Conservation (phyloP, 1,140 invertebrate species). For the Pentalonia nigronervosa region DNA sequence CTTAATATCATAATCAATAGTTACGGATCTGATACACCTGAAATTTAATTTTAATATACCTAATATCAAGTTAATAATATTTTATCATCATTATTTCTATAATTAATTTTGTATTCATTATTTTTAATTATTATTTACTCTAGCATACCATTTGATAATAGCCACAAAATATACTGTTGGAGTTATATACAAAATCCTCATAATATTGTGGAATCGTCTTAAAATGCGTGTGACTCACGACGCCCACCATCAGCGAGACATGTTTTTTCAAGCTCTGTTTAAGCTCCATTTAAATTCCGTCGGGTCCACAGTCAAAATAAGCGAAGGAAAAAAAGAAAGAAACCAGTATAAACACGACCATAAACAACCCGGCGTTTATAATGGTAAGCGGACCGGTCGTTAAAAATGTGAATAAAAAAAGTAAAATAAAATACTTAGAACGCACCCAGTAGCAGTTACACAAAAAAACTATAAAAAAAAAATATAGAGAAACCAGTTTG, state of each 20-base stretch:
- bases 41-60: background rate
- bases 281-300: slow-evolving; percentile 57
- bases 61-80: background rate
- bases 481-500: slow-evolving; percentile 53
- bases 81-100: background rate
- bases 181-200: background rate
- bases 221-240: slow-evolving; percentile 47
- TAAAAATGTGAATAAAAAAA: slow-evolving; percentile 54
- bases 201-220: slow-evolving; percentile 2
- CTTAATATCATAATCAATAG: background rate
- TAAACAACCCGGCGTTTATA: slow-evolving; percentile 57
- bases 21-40: background rate
- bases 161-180: background rate
- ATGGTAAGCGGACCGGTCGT: slow-evolving; percentile 57
- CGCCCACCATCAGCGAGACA: slow-evolving; percentile 31
- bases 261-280: slow-evolving; percentile 56
- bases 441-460: slow-evolving; percentile 58
- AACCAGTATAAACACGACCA: slow-evolving; percentile 58
- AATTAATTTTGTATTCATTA: background rate
- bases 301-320: slow-evolving; percentile 50
- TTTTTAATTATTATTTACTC: slow-evolving; percentile 6
- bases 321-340: slow-evolving; percentile 48
- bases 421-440: slow-evolving; percentile 55
- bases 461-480: slow-evolving; percentile 25
- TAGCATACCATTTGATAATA: background rate